Evolutionary conservation across 92 coral and sea anemone genomes (phyloP).

Genomic region (Chrysogorgia sp.): DNA sequence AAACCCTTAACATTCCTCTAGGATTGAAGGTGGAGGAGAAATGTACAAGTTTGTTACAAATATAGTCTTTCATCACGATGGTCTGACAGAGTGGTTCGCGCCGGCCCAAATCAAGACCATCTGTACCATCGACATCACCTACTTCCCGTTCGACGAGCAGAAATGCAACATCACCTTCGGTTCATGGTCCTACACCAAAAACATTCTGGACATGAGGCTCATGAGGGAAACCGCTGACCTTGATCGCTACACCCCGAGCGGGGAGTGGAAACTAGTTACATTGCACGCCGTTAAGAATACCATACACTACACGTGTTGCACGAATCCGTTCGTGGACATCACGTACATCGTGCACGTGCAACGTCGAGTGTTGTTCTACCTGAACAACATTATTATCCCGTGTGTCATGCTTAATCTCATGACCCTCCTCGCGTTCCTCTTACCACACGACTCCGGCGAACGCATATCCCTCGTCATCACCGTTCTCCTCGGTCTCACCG

Average conservation of each 20-base stretch:
- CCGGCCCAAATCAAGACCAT: slow-evolving; percentile 89
- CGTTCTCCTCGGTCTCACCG: slow-evolving; percentile 83
- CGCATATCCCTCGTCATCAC: slow-evolving; percentile 88
- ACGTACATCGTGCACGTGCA: slow-evolving; percentile 77
- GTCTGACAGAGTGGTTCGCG: slow-evolving; percentile 80
- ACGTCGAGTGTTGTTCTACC: slow-evolving; percentile 80
- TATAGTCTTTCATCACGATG: slow-evolving; percentile 68
- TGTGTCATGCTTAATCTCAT: slow-evolving; percentile 76
- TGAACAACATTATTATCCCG: slow-evolving; percentile 87
- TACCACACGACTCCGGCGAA: slow-evolving; percentile 93
- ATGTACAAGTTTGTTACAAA: slow-evolving; percentile 91
- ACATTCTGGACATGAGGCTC: slow-evolving; percentile 64
- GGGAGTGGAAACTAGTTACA: slow-evolving; percentile 82
- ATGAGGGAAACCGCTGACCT: slow-evolving; percentile 70
- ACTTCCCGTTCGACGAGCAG: slow-evolving; percentile 89
- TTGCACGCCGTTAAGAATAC: slow-evolving; percentile 64
- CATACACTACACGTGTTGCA: slow-evolving; percentile 78
- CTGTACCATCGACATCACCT: slow-evolving; percentile 91
- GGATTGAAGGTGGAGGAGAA: slow-evolving; percentile 87
- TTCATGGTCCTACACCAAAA: slow-evolving; percentile 85
- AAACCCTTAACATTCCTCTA: slow-evolving; percentile 13
- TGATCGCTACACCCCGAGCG: slow-evolving; percentile 79
- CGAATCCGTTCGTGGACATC: slow-evolving; percentile 70
- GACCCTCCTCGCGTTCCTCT: slow-evolving; percentile 76
- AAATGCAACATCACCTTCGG: slow-evolving; percentile 78